Evolutionary conservation across 2,888 invertebrate genomes (phyloP).

Genomic region (Eupsilia transversa): DNA sequence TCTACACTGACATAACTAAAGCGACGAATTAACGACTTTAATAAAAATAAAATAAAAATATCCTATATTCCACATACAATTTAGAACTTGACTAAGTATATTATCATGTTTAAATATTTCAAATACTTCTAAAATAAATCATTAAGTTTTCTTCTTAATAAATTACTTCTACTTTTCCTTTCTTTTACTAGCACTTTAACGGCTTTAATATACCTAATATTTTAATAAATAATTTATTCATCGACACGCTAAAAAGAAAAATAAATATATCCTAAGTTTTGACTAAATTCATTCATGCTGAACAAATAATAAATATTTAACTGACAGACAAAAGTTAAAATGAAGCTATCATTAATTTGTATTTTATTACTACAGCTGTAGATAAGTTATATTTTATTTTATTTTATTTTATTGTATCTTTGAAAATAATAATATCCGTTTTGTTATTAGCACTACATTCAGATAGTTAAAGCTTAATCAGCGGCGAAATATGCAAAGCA

Average conservation of each 20-base stretch:
- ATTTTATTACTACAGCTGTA: background rate
- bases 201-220: no score
- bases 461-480: conserved; percentile 9
- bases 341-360: background rate
- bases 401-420: background rate
- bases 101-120: no score
- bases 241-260: no score
- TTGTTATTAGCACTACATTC: background rate
- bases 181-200: no score
- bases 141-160: no score
- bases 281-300: background rate
- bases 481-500: conserved; percentile 42
- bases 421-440: background rate
- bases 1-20: background rate
- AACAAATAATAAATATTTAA: background rate
- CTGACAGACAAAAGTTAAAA: background rate
- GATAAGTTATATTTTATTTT: background rate
- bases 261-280: no score
- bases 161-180: no score
- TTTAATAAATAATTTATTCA: no score
- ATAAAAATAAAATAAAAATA: no score
- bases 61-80: no score
- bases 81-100: no score
- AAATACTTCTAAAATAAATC: no score
- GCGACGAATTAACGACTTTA: background rate